Evolutionary conservation across 2,888 invertebrate genomes (phyloP).

Genomic region (Nomada lathburiana): DNA sequence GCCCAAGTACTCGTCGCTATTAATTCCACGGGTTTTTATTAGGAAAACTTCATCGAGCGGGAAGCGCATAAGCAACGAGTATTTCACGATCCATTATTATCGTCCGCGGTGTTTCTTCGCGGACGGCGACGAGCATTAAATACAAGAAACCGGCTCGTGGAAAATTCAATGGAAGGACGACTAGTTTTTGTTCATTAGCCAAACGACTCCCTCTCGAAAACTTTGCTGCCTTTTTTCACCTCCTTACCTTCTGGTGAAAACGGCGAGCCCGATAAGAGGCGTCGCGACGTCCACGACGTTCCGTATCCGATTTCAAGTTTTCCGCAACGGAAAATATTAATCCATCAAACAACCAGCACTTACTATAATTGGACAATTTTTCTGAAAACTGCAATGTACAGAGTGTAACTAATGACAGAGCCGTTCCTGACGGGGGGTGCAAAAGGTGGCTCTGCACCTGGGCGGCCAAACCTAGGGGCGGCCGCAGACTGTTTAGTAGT

Average conservation of each 20-base stretch:
- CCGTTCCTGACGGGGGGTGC: no score
- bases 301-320: not conserved
- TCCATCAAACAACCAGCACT: slow-evolving; percentile 27
- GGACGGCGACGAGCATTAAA: slow-evolving; percentile 32
- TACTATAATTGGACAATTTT: slow-evolving; percentile 33
- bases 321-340: not conserved
- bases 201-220: slow-evolving; percentile 20
- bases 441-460: no score
- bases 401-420: no score
- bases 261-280: slow-evolving; percentile 8
- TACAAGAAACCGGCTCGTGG: slow-evolving; percentile 35
- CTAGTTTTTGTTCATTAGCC: slow-evolving; percentile 49
- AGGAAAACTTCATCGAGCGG: not conserved
- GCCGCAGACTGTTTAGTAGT: no score
- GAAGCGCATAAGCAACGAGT: slow-evolving; percentile 17
- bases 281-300: not conserved
- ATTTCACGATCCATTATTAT: slow-evolving; percentile 48
- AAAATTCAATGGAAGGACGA: slow-evolving; percentile 39
- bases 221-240: not conserved
- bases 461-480: no score
- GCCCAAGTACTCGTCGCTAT: not conserved
- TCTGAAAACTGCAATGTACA: no score
- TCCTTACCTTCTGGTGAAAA: not conserved
- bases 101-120: slow-evolving; percentile 26
- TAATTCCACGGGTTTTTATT: slow-evolving; percentile 17